Conservation (phyloP, 2,888 invertebrate genomes). For the Chrysina gloriosa region DNA sequence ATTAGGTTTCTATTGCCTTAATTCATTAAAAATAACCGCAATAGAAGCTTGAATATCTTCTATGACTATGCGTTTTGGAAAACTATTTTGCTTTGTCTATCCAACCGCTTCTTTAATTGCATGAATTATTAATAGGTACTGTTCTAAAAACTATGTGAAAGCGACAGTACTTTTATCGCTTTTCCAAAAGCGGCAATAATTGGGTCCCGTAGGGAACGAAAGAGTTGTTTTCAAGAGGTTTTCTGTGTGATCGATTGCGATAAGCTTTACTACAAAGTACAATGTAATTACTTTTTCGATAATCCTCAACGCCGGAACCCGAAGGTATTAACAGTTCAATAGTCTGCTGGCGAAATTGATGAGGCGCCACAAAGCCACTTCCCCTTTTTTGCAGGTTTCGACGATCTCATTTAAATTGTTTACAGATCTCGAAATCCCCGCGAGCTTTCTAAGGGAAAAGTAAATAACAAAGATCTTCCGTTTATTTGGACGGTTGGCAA, state of each 20-base stretch:
- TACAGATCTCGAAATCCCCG: neutral
- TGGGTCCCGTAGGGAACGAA: neutral
- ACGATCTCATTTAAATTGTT: slow-evolving; percentile 15
- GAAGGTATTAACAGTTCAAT: neutral
- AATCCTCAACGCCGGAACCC: neutral
- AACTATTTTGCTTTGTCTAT: no score
- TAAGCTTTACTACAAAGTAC: neutral
- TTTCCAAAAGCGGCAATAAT: no score
- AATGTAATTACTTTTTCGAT: slow-evolving; percentile 16
- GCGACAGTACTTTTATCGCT: no score
- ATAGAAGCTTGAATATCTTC: no score
- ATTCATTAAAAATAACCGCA: no score
- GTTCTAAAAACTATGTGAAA: no score
- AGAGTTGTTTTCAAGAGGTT: neutral
- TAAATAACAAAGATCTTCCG: neutral
- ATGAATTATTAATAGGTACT: no score
- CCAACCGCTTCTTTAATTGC: no score
- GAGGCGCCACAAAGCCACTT: neutral
- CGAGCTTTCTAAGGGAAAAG: neutral
- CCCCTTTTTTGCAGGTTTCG: neutral
- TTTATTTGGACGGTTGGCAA: no score
- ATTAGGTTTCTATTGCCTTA: no score
- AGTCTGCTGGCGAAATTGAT: slow-evolving; percentile 1
- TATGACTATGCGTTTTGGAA: no score
- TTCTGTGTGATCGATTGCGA: neutral